These are phyloP conservation scores for Camelus dromedarius DNA, from an alignment of 2,113 vertebrate species.

Conservation along the genomic window DNA sequence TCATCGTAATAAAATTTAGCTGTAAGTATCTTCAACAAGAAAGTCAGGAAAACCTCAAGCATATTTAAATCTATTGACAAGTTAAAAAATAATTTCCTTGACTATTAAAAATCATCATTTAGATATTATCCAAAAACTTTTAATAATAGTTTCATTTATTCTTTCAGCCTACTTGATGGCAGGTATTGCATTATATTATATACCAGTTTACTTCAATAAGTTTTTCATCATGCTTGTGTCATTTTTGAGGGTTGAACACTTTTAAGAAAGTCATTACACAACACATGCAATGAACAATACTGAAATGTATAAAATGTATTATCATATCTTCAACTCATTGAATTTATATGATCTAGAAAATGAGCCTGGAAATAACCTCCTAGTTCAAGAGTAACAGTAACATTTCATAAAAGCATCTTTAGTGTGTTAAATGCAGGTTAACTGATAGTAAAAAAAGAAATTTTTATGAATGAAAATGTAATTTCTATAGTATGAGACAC, in stretches of 20 bases:
- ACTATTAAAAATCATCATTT: neutral
- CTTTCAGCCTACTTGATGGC: neutral
- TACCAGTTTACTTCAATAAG: neutral
- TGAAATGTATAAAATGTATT: neutral
- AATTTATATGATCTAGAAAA: neutral
- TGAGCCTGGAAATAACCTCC: neutral
- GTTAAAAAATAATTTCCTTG: neutral
- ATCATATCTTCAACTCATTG: neutral
- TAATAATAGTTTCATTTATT: neutral
- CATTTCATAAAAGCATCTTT: neutral
- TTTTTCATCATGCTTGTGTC: neutral
- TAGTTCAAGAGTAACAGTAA: neutral
- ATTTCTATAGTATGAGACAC: neutral
- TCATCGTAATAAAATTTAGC: neutral
- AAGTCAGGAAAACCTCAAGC: neutral
- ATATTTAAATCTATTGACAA: neutral
- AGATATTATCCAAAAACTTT: conserved; percentile 1
- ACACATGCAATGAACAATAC: neutral
- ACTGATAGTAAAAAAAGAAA: neutral
- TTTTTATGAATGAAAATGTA: neutral
- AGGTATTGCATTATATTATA: neutral
- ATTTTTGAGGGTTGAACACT: neutral
- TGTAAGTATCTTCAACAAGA: neutral
- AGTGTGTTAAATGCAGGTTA: neutral
- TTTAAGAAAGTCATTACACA: neutral